phyloP scores from a whole-genome alignment of 2,888 invertebrate genomes.

The Dermolepida albohirtum region DNA sequence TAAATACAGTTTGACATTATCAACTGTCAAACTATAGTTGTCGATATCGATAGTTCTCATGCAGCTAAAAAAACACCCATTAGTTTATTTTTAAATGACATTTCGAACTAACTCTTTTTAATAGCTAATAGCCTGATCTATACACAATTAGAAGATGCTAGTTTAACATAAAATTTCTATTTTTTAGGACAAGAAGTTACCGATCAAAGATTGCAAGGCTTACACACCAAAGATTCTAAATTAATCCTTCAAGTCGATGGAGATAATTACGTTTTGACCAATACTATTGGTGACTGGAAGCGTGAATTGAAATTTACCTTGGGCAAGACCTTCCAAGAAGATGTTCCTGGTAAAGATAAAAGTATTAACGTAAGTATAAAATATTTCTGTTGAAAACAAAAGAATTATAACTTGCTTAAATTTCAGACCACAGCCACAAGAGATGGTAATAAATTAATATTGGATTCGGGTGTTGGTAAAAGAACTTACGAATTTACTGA shows the following conservation, averaged over 20 bases:
- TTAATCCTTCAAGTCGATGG: constrained; percentile 48
- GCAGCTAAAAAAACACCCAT: too few relatives aligned
- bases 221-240: constrained; percentile 35
- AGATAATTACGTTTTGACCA: constrained; percentile 46
- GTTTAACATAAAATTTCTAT: too few relatives aligned
- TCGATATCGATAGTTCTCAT: too few relatives aligned
- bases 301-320: constrained; percentile 43
- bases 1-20: too few relatives aligned
- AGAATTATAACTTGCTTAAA: constrained; percentile 5
- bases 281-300: constrained; percentile 31
- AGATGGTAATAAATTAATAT: constrained; percentile 42
- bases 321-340: constrained; percentile 49
- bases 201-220: constrained; percentile 48
- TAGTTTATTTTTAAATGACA: too few relatives aligned
- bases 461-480: constrained; percentile 45
- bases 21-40: too few relatives aligned
- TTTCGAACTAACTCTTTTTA: too few relatives aligned
- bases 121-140: too few relatives aligned
- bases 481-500: constrained; percentile 47
- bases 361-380: constrained; percentile 22
- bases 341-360: constrained; percentile 43
- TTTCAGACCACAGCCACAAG: constrained; percentile 46
- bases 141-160: too few relatives aligned
- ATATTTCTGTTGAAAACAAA: not conserved
- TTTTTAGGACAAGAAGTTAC: constrained; percentile 45